These are phyloP conservation scores for Sebastes schlegelii DNA, from an alignment of 2,113 vertebrate species.

Conservation along the genomic window DNA sequence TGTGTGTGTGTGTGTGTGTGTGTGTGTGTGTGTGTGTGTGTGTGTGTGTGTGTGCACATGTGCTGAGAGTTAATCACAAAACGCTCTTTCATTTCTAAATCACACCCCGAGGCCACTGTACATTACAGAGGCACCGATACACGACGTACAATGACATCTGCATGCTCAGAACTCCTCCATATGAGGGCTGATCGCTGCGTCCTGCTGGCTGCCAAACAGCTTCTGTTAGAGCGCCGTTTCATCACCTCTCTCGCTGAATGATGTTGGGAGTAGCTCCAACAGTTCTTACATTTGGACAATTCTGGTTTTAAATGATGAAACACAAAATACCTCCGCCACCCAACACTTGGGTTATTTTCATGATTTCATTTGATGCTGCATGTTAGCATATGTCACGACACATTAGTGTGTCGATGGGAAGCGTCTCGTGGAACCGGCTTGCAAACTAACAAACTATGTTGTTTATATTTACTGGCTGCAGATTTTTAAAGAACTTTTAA, in stretches of 20 bases:
- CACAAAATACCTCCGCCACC: not conserved
- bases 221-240: constrained; percentile 6
- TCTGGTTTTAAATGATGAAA: not conserved
- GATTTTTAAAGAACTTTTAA: no score
- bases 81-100: constrained; percentile 52
- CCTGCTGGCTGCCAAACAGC: constrained; percentile 10
- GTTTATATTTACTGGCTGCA: no score
- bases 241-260: not conserved
- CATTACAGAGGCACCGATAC: constrained; percentile 35
- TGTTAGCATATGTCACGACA: not conserved
- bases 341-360: not conserved
- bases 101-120: constrained; percentile 44
- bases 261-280: not conserved
- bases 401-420: not conserved
- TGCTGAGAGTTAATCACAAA: constrained; percentile 57
- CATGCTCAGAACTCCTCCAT: constrained; percentile 11
- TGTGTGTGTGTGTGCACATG: constrained; percentile 8
- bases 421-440: not conserved
- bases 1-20: constrained; percentile 56
- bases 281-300: not conserved
- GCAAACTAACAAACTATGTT: not conserved
- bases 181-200: constrained; percentile 4
- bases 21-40: constrained; percentile 49
- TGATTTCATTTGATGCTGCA: not conserved
- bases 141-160: constrained; percentile 43